phyloP scores from a whole-genome alignment of 30 jellyfish, hydroid and myxozoan genomes.

The Hydractinia echinata region DNA sequence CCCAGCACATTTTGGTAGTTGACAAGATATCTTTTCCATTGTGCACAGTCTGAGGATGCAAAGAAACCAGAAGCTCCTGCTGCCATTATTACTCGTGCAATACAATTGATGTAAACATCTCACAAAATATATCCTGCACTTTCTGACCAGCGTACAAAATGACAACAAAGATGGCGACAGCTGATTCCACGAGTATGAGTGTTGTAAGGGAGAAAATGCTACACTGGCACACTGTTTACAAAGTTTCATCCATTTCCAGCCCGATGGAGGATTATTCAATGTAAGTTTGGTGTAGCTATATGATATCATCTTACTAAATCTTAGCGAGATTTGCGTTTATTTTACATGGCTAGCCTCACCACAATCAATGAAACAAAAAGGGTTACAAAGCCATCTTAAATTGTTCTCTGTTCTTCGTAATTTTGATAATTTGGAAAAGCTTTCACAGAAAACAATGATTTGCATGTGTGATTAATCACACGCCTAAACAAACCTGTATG shows the following conservation, averaged over 20 bases:
- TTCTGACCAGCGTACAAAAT: neutral
- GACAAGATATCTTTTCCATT: constrained; percentile 40
- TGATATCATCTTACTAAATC: too few relatives aligned
- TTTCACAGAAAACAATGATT: too few relatives aligned
- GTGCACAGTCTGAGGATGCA: constrained; percentile 25
- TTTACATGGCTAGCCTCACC: too few relatives aligned
- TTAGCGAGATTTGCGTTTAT: too few relatives aligned
- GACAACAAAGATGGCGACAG: too few relatives aligned
- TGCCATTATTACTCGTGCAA: neutral
- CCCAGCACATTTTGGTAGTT: constrained; percentile 45
- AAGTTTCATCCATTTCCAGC: constrained; percentile 25
- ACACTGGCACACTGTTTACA: constrained; percentile 39
- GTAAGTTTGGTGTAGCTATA: neutral
- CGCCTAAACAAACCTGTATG: too few relatives aligned
- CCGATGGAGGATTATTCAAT: constrained; percentile 20
- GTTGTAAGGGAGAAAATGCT: neutral
- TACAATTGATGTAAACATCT: neutral
- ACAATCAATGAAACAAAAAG: too few relatives aligned
- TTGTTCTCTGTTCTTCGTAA: too few relatives aligned
- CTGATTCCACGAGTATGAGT: neutral
- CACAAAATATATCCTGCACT: neutral
- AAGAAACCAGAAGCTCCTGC: constrained; percentile 17
- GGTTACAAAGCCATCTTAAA: too few relatives aligned
- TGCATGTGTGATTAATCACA: too few relatives aligned
- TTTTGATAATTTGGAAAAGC: too few relatives aligned